Evolutionary conservation across 2,113 vertebrate genomes (phyloP).

Genomic region (Mirounga angustirostris): DNA sequence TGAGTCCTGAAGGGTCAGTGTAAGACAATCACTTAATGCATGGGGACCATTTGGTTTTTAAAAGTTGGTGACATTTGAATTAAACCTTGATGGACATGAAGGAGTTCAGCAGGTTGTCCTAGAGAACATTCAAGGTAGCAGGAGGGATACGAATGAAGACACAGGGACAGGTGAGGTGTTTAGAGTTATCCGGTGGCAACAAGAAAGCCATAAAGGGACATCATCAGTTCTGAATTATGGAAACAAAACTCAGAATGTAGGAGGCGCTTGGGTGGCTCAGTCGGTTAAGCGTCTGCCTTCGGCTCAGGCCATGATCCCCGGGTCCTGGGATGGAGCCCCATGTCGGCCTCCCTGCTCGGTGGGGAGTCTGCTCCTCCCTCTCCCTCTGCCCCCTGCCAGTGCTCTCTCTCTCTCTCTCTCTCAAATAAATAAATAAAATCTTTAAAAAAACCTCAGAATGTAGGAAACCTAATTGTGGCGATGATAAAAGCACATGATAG

Average conservation of each 20-base stretch:
- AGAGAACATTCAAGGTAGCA: not conserved
- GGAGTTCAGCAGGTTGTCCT: not conserved
- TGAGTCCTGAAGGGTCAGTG: not conserved
- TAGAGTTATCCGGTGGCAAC: not conserved
- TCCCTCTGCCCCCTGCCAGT: no score
- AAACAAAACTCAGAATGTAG: not conserved
- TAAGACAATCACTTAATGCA: not conserved
- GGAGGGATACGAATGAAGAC: not conserved
- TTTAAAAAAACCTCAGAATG: no score
- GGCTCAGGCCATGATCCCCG: not conserved
- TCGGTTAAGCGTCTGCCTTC: not conserved
- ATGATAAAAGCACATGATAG: not conserved
- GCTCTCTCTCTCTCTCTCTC: no score
- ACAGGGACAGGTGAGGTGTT: not conserved
- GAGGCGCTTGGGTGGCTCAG: not conserved
- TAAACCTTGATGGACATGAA: not conserved
- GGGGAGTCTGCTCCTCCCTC: not conserved
- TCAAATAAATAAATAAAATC: no score
- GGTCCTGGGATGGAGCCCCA: not conserved
- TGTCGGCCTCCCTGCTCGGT: not conserved
- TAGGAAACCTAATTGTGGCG: not conserved
- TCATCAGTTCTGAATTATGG: not conserved
- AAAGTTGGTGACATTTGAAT: not conserved
- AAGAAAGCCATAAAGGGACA: not conserved
- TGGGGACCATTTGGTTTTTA: not conserved